Evolutionary conservation across 1,140 invertebrate genomes (phyloP).

Genomic region (Bombus fervidus): DNA sequence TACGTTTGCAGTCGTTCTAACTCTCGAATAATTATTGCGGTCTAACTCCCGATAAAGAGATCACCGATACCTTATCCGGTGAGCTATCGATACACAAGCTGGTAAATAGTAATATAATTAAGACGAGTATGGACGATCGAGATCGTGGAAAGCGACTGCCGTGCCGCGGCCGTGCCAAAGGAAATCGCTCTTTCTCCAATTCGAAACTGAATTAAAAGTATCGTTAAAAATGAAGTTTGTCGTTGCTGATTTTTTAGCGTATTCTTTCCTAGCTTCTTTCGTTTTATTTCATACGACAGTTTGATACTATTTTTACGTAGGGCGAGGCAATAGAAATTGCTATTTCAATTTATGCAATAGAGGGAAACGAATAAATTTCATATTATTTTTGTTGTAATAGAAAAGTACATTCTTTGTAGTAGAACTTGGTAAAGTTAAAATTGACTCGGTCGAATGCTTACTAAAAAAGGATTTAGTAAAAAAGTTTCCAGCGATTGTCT

Average conservation of each 20-base stretch:
- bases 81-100: conserved; percentile 38
- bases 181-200: neutral
- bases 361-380: neutral
- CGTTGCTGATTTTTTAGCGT: rapidly evolving
- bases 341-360: neutral
- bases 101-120: conserved; percentile 53
- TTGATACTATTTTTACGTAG: neutral
- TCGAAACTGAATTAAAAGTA: neutral
- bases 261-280: neutral
- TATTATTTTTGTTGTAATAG: neutral
- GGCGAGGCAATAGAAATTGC: neutral
- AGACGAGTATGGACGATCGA: neutral
- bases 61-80: conserved; percentile 52
- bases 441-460: neutral
- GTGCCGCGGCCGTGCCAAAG: too few species aligned
- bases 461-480: too few species aligned
- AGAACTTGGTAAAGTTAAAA: neutral
- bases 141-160: neutral
- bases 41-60: conserved; percentile 53
- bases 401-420: too few species aligned
- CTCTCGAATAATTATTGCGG: conserved; percentile 61
- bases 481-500: too few species aligned
- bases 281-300: neutral
- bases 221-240: neutral
- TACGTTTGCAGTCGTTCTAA: conserved; percentile 38